Evolutionary conservation across 2,113 vertebrate genomes (phyloP).

Genomic region (Pardalotus punctatus): DNA sequence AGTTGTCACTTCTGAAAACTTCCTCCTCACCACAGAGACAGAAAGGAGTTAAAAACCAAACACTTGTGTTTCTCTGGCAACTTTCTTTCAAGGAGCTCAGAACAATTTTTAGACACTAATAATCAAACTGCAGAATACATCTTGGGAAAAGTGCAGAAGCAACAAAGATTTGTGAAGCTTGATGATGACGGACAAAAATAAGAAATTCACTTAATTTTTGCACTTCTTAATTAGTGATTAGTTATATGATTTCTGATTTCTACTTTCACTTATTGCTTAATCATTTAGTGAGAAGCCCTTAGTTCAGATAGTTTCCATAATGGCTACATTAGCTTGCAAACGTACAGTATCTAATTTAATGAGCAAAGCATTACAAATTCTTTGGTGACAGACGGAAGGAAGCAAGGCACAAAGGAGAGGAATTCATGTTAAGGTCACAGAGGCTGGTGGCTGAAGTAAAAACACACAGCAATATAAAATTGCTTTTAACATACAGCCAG

Average conservation of each 20-base stretch:
- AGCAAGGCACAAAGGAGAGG: not conserved
- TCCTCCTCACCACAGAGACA: not conserved
- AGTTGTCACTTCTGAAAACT: not conserved
- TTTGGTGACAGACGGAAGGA: not conserved
- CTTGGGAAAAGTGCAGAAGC: not conserved
- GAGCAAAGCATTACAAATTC: not conserved
- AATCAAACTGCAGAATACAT: not conserved
- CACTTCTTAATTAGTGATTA: not conserved
- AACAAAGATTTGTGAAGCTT: not conserved
- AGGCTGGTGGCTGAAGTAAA: not conserved
- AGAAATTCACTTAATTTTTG: not conserved
- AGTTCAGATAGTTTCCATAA: not conserved
- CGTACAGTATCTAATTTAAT: not conserved
- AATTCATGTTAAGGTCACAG: not conserved
- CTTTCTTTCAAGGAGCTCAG: not conserved
- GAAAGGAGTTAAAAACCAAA: not conserved
- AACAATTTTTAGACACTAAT: not conserved
- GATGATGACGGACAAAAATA: not conserved
- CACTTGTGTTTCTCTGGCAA: not conserved
- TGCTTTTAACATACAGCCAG: not conserved
- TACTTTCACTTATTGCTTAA: not conserved
- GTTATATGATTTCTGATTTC: not conserved
- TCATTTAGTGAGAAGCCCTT: not conserved
- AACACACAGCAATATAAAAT: not conserved
- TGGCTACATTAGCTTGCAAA: not conserved